Evolutionary conservation across 2,797 vertebrate species (phyloP), one percentile per base, ranked within the genome.

Genomic region (Nannoperca obscura): DNA sequence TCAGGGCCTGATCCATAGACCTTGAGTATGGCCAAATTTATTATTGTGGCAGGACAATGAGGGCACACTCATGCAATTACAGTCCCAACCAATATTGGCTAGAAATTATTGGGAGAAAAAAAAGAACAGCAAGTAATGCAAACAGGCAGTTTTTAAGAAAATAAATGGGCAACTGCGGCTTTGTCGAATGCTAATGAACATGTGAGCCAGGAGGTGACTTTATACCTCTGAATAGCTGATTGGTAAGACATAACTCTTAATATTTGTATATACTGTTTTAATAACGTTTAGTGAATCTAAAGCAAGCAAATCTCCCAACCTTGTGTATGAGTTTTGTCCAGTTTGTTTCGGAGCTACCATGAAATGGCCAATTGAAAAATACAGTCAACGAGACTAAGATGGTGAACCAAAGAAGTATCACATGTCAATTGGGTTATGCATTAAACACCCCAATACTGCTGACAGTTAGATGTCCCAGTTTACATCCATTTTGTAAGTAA

Each of bases 11-110:
- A 96, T 96, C 95, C 95, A 95, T 96, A 95, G 90, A 93, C 92
- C 91, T 81, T 55, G 84, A 92, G 88, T 93, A 89, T 91, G 81
- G 88, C 93, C 94, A 95, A 93, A 96, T 96, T 95, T 96, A 96
- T 96, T 95, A 96, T 93, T 91, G 89, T 95, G 94, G 94, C 95
- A 95, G 95, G 91, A 96, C 96, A 96, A 96, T 96, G 93, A 96
- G 92, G 89, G 89, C 88, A 85, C 82, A 80, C 76, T 92, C 88
- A 44, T 80, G 90, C 93, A 94, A 94, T 95, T 95, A 94, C 91
- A 88, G 85, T 85, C 85, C 86, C 90, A 78, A 89, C 91, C 94
- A 70, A 95, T 95, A 95, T 95, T 85, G 89, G 90, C 80, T 86
- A 55, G 81, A 93, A 93, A 91, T 91, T 93, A 94, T 94, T 87